Evolutionary conservation across 2,797 vertebrate genomes (phyloP).

Genomic region (Tapera naevia): DNA sequence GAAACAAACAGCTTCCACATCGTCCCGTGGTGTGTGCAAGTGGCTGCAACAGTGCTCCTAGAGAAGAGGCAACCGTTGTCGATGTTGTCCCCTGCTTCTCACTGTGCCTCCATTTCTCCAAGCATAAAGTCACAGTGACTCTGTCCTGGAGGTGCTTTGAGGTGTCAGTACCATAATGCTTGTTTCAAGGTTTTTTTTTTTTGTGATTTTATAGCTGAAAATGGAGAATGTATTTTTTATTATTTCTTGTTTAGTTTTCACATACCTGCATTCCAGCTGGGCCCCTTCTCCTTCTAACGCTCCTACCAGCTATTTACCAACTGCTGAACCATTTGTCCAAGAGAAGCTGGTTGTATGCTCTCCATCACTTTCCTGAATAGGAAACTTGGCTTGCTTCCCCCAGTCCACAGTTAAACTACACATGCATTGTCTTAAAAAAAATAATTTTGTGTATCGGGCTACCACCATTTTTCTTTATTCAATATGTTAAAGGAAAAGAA

Average conservation of each 20-base stretch:
- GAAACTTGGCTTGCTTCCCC: not conserved
- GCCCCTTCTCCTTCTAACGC: not conserved
- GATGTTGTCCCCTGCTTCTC: not conserved
- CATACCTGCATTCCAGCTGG: not conserved
- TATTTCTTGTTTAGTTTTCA: not conserved
- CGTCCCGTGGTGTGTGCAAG: rapidly evolving
- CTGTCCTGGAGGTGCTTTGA: not conserved
- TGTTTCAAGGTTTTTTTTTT: not conserved
- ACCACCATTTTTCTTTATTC: not conserved
- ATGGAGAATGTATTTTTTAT: not conserved
- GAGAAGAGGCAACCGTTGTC: not conserved
- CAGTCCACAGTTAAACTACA: not conserved
- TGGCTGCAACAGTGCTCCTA: not conserved
- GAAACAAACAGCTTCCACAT: not conserved
- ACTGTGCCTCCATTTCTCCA: not conserved
- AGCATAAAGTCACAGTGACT: not conserved
- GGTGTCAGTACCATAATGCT: not conserved
- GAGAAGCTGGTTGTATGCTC: not conserved
- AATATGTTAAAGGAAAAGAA: not conserved
- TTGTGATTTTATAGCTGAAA: not conserved
- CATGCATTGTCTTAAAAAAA: not conserved
- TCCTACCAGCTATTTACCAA: not conserved
- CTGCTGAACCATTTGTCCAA: not conserved
- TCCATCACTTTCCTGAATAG: not conserved
- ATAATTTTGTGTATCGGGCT: not conserved